Percentiles rank a stretch among this genome's conserved stretches.
Conservation (phyloP, 2,113 vertebrate genomes). For the Genyomyrus donnyi region DNA sequence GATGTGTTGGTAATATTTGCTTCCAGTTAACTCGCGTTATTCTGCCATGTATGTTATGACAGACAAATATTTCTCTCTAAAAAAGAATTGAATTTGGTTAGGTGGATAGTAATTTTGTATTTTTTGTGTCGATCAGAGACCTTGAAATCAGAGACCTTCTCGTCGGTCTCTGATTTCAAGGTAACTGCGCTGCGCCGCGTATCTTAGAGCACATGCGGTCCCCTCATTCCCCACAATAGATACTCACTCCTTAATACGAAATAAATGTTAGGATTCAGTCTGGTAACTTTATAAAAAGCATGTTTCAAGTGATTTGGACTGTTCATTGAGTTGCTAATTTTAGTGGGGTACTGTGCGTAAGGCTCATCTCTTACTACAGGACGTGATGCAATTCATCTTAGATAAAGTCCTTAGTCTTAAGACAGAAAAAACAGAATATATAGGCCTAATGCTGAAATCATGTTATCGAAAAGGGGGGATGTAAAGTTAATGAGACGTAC, state of each 20-base stretch:
- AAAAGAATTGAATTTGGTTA: neutral
- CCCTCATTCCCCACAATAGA: neutral
- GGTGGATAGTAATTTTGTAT: neutral
- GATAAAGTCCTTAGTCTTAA: neutral
- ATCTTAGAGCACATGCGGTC: neutral
- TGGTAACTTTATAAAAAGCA: neutral
- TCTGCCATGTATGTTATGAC: neutral
- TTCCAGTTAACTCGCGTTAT: neutral
- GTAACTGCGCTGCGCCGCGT: neutral
- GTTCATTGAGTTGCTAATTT: neutral
- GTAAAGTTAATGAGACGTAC: neutral
- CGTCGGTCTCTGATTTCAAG: neutral
- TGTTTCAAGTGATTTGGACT: neutral
- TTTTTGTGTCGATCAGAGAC: neutral
- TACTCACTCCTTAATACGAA: neutral
- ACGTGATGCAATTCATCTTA: neutral
- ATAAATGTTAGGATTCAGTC: neutral
- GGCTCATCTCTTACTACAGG: neutral
- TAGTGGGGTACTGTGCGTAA: neutral
- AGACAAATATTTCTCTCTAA: neutral
- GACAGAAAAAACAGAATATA: neutral
- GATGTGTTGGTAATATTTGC: neutral
- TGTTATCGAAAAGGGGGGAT: neutral
- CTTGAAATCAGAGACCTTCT: neutral
- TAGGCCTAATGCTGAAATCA: neutral